Percentiles rank a stretch among this genome's conserved stretches.
Evolutionary conservation across 1,140 invertebrate species (phyloP).

Genomic region (Acromyrmex charruanus): DNA sequence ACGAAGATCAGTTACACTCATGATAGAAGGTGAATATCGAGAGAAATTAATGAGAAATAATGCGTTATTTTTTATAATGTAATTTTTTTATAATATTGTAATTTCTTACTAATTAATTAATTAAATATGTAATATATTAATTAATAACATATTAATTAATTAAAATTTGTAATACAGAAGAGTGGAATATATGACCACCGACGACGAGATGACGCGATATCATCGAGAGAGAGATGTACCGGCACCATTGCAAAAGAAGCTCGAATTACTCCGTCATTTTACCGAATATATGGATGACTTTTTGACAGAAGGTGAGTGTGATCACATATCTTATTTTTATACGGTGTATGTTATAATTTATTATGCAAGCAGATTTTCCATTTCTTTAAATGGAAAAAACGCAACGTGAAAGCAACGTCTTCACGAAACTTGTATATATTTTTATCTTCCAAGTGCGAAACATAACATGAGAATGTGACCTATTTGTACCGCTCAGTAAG

Average conservation of each 20-base stretch:
- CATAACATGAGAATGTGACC: not conserved
- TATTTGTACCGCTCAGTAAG: not conserved
- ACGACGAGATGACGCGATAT: conserved; percentile 93
- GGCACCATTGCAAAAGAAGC: conserved; percentile 95
- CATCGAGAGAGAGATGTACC: conserved; percentile 95
- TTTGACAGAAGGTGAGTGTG: conserved; percentile 92
- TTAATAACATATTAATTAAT: too few relatives aligned
- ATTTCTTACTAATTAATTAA: not conserved
- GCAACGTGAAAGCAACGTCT: not conserved
- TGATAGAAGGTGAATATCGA: conserved; percentile 88
- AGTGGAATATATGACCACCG: conserved; percentile 97
- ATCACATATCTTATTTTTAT: not conserved
- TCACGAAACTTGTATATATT: not conserved
- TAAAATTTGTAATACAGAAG: conserved; percentile 87
- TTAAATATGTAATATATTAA: too few relatives aligned
- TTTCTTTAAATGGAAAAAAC: not conserved
- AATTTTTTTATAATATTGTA: not conserved
- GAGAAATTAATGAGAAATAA: not conserved
- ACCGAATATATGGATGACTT: conserved; percentile 99
- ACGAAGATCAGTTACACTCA: conserved; percentile 88
- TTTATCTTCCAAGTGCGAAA: not conserved
- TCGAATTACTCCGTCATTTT: conserved; percentile 98
- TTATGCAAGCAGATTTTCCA: not conserved
- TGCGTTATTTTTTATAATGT: not conserved
- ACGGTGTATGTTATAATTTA: not conserved